Base-by-base conservation (phyloP, 2,888 invertebrate species). In the Branchellion lobata region DNA sequence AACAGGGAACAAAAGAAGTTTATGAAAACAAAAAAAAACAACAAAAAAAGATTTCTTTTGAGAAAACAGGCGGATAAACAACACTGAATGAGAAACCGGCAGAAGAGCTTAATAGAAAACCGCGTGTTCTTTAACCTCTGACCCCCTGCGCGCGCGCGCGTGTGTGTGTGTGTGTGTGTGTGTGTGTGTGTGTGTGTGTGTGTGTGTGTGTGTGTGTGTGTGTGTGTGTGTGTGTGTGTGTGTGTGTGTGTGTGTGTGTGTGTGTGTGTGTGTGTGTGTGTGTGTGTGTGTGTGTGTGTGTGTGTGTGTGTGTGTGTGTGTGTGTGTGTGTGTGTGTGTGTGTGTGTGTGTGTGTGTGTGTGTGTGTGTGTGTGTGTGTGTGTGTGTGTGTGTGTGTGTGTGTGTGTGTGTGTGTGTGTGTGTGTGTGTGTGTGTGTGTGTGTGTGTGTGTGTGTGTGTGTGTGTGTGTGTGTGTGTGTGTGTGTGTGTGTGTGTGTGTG, bases 141-240 rank as follows among this genome's bases (percentile, higher is more conserved):
- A 14, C 5, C 40, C 40, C 40, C 14, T 40, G 40, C 21, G 65
- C 21, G 65, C n/a, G 65, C 21, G 65, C n/a, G 65, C 21, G 65
- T 65, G 65, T 65, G 65, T 65, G 5, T 65, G 65, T 65, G 65
- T 65, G 65, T 65, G 65, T 65, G 65, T 65, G 65, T 65, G 65
- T 65, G 65, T 65, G 65, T 65, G 65, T 65, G 65, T 29, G 65
- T 65, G 65, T 65, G 65, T 65, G 65, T 65, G 65, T 21, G 65
- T 65, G 29, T 65, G 29, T 29, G 29, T n/a, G 24, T 65, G 65
- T 65, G 29, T 65, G 65, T 29, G n/a, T 65, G 24, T 29, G n/a
- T 65, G 24, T 27, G n/a, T 29, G 29, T 65, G n/a, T n/a, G 24
- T n/a, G 24, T 65, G 65, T 65, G 29, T 65, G 65, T 29, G n/a